Evolutionary conservation across 2,113 vertebrate species (phyloP).

Genomic region (Brachyistius frenatus): DNA sequence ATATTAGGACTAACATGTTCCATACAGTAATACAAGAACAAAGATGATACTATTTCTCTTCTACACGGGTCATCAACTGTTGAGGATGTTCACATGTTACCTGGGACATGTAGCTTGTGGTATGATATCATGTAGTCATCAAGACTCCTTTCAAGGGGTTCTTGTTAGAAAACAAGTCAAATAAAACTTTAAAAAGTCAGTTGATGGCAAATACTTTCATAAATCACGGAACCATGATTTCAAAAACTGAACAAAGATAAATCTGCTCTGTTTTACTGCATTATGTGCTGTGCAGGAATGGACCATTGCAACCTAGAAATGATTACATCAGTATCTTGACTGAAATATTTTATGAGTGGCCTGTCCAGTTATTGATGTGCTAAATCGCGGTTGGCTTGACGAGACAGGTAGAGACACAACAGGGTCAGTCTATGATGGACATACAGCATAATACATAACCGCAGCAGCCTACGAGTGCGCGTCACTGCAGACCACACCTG

Average conservation of each 20-base stretch:
- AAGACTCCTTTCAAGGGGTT: not conserved
- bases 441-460: conserved; percentile 33
- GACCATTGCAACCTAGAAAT: not conserved
- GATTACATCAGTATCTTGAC: not conserved
- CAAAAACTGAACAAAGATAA: not conserved
- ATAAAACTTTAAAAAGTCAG: not conserved
- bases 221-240: too few relatives aligned
- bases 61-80: too few relatives aligned
- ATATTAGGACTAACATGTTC: too few relatives aligned
- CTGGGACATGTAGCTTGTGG: too few relatives aligned
- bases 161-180: not conserved
- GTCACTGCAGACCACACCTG: conserved; percentile 37
- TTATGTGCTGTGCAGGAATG: not conserved
- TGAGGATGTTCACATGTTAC: too few relatives aligned
- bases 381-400: conserved; percentile 12
- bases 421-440: conserved; percentile 51
- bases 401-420: conserved; percentile 53
- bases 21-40: too few relatives aligned
- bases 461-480: conserved; percentile 49
- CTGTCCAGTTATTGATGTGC: conserved; percentile 10
- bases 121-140: not conserved
- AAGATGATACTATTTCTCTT: too few relatives aligned
- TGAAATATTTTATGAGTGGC: not conserved
- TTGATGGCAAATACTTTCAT: not conserved
- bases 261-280: not conserved